Base-by-base conservation (phyloP, 2,113 vertebrate genomes). In the Promerops cafer region DNA sequence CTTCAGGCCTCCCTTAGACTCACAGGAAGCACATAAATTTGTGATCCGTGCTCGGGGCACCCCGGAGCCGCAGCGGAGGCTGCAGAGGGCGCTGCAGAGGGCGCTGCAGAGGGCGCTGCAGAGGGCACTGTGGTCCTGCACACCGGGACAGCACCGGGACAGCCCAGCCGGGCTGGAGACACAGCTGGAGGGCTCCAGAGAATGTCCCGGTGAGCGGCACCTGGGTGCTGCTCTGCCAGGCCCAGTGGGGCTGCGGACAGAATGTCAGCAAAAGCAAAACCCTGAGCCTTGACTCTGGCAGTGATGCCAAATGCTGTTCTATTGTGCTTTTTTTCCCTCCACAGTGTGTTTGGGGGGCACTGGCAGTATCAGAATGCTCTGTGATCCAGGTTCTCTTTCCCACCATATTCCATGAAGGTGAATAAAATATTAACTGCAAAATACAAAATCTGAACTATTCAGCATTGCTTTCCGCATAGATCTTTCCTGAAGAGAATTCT, bases 251-350 rank as follows among this genome's bases (percentile, higher is more conserved):
- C n/a, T 50, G 35, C 1, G 0, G 26, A 35, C 26, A 35, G 20
- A n/a, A 18, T 2, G 37, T 17, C 12, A 54, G 59, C 22, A 27
- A 31, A 40, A 57, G 33, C 39, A 39, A 30, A 77, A 24, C 22
- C 17, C 22, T 35, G 39, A 37, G 21, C 16, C 68, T 13, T 8
- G 37, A 6, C 68, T 52, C 50, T 11, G 28, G 63, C 37, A 53
- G 27, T 1, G 1, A 19, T 57, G 26, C 27, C 57, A 47, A 20
- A 28, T 9, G 74, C 24, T 0, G 0, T 5, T 27, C 40, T 30
- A 7, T 1, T 10, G 27, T 17, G 61, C 13, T 30, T 20, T 4
- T 37, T 5, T 6, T 4, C 3, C 4, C 3, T 16, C 15, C 11
- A 20, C 33, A 10, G 57, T 16, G 35, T 45, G 16, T 70, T 54